Base-by-base conservation (phyloP, 2,888 invertebrate species). In the Tenthredo livida region DNA sequence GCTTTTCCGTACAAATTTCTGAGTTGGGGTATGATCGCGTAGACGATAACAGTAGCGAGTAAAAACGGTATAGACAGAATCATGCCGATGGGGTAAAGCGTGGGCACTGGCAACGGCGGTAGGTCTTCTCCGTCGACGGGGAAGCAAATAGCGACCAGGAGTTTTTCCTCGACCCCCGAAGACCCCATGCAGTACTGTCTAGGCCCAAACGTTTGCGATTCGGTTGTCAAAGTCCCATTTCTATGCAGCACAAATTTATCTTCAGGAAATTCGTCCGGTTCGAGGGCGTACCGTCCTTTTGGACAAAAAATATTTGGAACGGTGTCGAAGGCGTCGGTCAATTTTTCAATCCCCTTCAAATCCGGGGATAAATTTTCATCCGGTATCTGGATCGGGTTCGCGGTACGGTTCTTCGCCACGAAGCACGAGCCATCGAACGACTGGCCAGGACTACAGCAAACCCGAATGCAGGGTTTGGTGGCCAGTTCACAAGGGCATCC, bases 1-100 rank as follows among this genome's bases (percentile, higher is more conserved):
- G 96, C 96, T 93, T 96, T 95, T 21, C 97, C 97, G 89, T 97
- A 97, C n/a, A 97, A 94, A 91, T 97, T 97, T 73, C 96, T 94
- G 54, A 97, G 92, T 87, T 97, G 97, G 0, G 97, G 96, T 84
- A 97, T 95, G 75, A 96, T 92, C 3, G 96, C 95, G 91, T 97
- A 97, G 0, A 97, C 96, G 65, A 96, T 89, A 87, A 97, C 96
- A 2, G 97, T 97, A 0, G 95, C 94, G 82, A 96, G 90, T 65
- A 97, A 94, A 88, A 97, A 97, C 1, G 97, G 97, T 85, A 96
- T 95, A 2, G 97, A 97, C 33, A 97, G 94, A 3, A 96, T 93
- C 92, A 97, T 95, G 84, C 96, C 97, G 33, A 89, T 78, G 6
- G 88, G 89, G 86, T 89, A 89, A 12, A 91, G 47, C 3, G 87